Evolutionary conservation across 2,888 invertebrate species (phyloP), one percentile per base, ranked within the genome.

Genomic region (Himalopsyche japonica): DNA sequence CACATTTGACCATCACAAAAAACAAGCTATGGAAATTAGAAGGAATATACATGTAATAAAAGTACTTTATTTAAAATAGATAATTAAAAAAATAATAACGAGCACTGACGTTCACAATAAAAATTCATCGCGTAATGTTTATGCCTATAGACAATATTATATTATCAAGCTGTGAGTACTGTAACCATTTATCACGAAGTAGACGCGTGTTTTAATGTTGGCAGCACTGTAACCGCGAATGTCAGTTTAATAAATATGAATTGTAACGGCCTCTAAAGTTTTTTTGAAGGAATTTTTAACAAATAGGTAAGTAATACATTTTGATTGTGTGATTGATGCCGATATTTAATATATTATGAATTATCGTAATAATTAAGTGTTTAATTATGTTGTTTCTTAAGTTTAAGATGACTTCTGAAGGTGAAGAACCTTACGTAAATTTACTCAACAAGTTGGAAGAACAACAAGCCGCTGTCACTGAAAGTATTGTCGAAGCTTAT

Each of bases 401-500:
- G 70, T 70, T 30, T 30, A 70, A 12, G 27, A 70, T 70, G 70
- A 27, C 30, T 70, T 27, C 30, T 27, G 70, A 70, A 27, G 70
- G 70, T 15, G 70, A 70, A 12, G 70, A 70, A 70, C 70, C 70
- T 70, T 70, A 70, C 70, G 24, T 27, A 4, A 70, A 83, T 20
- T 49, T 87, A 20, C 80, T 80, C 6, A 47, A 82, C 18, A 64
- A 79, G 20, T 49, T 87, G 20, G 77, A 83, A 43, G 79, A 83
- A 27, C 84, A 82, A 49, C 76, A 83, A 37, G 79, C 57, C 12
- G 81, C 76, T 32, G 70, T 87, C 20, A 83, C 79, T 4, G 85
- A 86, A 32, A 78, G 79, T 30, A 64, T 86, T 3, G 30, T 89
- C 1, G 90, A 91, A 43, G 88, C 89, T 49, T 90, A 88, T 85